Evolutionary conservation across 2,888 invertebrate genomes (phyloP).

Genomic region (Corythucha ciliata): DNA sequence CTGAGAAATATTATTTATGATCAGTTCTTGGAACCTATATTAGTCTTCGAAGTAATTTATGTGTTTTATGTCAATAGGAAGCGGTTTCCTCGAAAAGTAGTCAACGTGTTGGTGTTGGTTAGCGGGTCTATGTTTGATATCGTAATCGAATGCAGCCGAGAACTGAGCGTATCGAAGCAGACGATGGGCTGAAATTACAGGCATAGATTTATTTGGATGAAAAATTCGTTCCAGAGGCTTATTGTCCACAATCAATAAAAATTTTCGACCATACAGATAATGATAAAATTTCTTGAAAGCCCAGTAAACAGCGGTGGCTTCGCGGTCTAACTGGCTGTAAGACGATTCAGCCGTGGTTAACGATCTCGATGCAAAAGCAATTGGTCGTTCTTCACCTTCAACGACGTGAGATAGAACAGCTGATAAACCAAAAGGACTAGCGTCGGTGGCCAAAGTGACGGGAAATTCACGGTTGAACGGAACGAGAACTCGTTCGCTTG

Average conservation of each 20-base stretch:
- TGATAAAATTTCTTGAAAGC: conserved; percentile 5
- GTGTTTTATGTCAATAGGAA: too few species aligned
- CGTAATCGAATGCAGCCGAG: conserved; percentile 8
- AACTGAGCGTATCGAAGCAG: conserved; percentile 19
- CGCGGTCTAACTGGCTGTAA: conserved; percentile 7
- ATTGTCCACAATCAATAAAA: conserved; percentile 21
- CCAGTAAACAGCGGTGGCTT: conserved; percentile 26
- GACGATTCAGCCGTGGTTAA: neutral
- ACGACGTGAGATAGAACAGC: conserved; percentile 13
- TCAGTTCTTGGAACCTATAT: too few species aligned
- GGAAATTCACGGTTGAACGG: conserved; percentile 17
- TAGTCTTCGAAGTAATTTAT: too few species aligned
- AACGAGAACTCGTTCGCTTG: conserved; percentile 14
- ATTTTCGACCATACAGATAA: conserved; percentile 23
- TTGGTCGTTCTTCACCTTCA: conserved; percentile 14
- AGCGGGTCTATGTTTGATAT: conserved; percentile 4
- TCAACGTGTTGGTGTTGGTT: conserved; percentile 16
- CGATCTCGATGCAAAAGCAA: conserved; percentile 2
- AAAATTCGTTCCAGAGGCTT: conserved; percentile 21
- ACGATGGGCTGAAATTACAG: conserved; percentile 8
- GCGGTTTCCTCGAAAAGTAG: conserved; percentile 15
- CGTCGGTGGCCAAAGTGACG: conserved; percentile 18
- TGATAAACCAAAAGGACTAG: conserved; percentile 16
- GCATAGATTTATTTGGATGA: conserved; percentile 15
- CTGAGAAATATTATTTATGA: too few species aligned